Conservation (phyloP, 2,797 vertebrate genomes). For the Acanthurus lineatus region DNA sequence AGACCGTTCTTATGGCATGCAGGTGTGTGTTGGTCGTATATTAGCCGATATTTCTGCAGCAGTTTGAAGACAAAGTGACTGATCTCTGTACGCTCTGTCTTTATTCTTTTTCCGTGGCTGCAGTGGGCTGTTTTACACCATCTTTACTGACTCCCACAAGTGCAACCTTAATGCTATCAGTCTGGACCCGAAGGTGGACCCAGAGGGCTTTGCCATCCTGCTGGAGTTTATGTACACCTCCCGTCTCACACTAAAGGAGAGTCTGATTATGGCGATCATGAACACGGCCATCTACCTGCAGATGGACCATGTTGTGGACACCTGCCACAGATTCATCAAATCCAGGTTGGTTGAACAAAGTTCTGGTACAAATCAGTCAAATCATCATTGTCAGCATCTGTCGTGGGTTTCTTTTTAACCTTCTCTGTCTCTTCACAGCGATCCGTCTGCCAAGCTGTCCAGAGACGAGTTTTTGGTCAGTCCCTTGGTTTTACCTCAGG, state of each 20-base stretch:
- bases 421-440: conserved; percentile 81
- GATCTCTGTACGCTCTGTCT: conserved; percentile 35
- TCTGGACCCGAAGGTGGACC: conserved; percentile 96
- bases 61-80: conserved; percentile 15
- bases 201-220: conserved; percentile 96
- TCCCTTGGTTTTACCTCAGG: conserved; percentile 91
- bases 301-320: conserved; percentile 99
- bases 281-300: conserved; percentile 97
- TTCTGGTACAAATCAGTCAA: not conserved
- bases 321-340: conserved; percentile 97
- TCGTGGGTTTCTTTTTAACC: not conserved
- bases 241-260: conserved; percentile 94
- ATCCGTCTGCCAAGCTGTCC: conserved; percentile 90
- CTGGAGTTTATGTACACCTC: conserved; percentile 99
- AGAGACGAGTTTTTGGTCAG: conserved; percentile 93
- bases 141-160: conserved; percentile 98
- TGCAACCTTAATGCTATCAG: conserved; percentile 97
- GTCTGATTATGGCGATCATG: conserved; percentile 96
- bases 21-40: conserved; percentile 84
- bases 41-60: not conserved
- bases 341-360: conserved; percentile 87
- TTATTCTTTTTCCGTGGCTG: conserved; percentile 22
- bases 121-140: conserved; percentile 98
- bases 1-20: conserved; percentile 99
- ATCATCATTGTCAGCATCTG: not conserved